Evolutionary conservation across 2,797 vertebrate species (phyloP), one percentile per base, ranked within the genome.

Genomic region (Dermochelys coriacea): DNA sequence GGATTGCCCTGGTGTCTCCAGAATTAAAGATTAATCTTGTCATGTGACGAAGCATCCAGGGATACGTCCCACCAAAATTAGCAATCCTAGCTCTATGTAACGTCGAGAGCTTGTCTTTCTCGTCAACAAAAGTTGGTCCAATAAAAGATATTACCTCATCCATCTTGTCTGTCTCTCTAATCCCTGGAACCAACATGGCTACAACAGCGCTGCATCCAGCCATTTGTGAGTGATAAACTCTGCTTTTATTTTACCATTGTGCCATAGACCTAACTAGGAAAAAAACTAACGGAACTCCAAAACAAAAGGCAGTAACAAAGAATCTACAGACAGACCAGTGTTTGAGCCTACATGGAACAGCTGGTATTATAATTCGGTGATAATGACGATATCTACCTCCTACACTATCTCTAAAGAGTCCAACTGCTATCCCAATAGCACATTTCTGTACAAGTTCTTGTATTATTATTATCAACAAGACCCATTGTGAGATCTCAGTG

Each of bases 361-460:
- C 15, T 37, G 71, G 37, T 93, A 92, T 88, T 94, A 82, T 96
- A 95, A 37, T 16, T 6, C 74, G 82, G 37, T 80, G 47, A 87
- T 91, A 96, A 93, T 0, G 0, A 50, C 87, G 68, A 80, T 27
- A 11, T 34, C 19, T 19, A 64, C 12, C 10, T 88, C 74, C 37
- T 86, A 54, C 16, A 19, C 75, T 82, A n/a, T 15, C 41, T 57
- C 82, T 61, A 14, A 88, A 57, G 3, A 89, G 57, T 11, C 21
- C 29, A 71, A 4, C 41, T 10, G 0, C 0, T 41, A 47, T n/a
- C 82, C 45, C 83, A 86, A 49, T 21, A 89, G 37, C 37, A 34
- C 52, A 81, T 16, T 21, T 87, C 57, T 47, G 82, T 59, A 50
- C 37, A 50, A 88, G 41, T 25, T 80, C 83, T 57, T 80, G 52